A percentile compares a stretch with the other conserved stretches of the same genome.
Evolutionary conservation across 2,113 vertebrate species (phyloP).

Genomic region (Platysteira castanea): DNA sequence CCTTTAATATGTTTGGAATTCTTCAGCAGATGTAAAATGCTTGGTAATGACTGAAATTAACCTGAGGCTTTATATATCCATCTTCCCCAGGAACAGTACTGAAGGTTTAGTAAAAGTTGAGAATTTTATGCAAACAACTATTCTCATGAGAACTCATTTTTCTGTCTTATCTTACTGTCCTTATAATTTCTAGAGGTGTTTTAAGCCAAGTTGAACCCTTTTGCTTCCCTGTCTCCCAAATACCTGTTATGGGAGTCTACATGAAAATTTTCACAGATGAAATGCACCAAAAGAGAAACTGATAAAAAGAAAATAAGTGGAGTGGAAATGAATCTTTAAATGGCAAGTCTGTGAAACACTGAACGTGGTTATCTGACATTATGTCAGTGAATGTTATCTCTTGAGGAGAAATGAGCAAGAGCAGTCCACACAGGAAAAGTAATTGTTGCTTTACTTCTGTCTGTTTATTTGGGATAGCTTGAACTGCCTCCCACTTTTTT

Average conservation of each 20-base stretch:
- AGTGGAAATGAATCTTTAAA: slow-evolving; percentile 63
- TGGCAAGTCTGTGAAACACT: slow-evolving; percentile 54
- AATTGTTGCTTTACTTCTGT: slow-evolving; percentile 49
- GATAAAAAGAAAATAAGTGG: slow-evolving; percentile 59
- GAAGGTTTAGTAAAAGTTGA: slow-evolving; percentile 56
- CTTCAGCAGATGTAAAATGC: slow-evolving; percentile 62
- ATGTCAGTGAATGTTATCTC: slow-evolving; percentile 58
- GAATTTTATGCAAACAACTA: slow-evolving; percentile 58
- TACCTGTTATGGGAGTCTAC: background rate
- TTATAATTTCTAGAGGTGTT: slow-evolving; percentile 1
- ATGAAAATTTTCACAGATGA: slow-evolving; percentile 51
- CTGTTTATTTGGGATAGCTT: slow-evolving; percentile 58
- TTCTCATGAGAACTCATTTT: slow-evolving; percentile 31
- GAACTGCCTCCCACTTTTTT: slow-evolving; percentile 7
- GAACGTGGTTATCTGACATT: slow-evolving; percentile 56
- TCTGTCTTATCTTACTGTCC: background rate
- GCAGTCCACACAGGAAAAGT: slow-evolving; percentile 8
- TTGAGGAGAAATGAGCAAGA: slow-evolving; percentile 56
- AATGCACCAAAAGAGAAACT: slow-evolving; percentile 33
- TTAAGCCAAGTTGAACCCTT: background rate
- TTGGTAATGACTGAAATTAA: slow-evolving; percentile 71
- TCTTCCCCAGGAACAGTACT: slow-evolving; percentile 34
- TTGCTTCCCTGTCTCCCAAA: background rate
- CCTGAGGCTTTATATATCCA: slow-evolving; percentile 60
- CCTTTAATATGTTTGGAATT: slow-evolving; percentile 69